Conservation (phyloP, 2,888 invertebrate genomes). For the Noctua janthina region DNA sequence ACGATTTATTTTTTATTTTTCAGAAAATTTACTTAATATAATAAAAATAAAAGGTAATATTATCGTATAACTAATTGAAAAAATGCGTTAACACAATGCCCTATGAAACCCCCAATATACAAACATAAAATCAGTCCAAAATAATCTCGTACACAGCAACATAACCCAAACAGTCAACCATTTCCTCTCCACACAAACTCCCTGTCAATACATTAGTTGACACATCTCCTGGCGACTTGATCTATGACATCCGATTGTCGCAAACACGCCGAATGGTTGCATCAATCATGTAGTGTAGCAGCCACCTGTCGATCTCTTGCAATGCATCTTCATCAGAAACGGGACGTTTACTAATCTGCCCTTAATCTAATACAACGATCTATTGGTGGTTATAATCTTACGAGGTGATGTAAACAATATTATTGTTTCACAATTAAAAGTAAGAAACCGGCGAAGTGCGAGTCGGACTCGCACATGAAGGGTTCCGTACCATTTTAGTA, state of each 20-base stretch:
- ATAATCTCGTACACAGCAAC: conserved; percentile 13
- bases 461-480: too few species aligned
- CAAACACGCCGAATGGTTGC: conserved; percentile 65
- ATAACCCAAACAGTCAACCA: conserved; percentile 13
- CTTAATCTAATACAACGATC: conserved; percentile 75
- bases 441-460: neutral
- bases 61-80: neutral
- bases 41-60: neutral
- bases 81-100: too few species aligned
- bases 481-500: too few species aligned
- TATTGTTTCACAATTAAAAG: neutral
- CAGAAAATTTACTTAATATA: neutral
- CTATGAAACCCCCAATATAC: neutral
- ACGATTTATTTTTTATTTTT: neutral
- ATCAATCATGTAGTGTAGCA: conserved; percentile 81
- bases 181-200: conserved; percentile 26
- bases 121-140: neutral
- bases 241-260: conserved; percentile 61
- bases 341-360: conserved; percentile 80
- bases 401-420: neutral
- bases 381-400: conserved; percentile 32
- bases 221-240: conserved; percentile 56
- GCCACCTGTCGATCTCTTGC: conserved; percentile 86
- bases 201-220: conserved; percentile 51
- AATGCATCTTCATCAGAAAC: conserved; percentile 84